Conservation (phyloP, 2,888 invertebrate genomes). For the Drosophila eohydei region DNA sequence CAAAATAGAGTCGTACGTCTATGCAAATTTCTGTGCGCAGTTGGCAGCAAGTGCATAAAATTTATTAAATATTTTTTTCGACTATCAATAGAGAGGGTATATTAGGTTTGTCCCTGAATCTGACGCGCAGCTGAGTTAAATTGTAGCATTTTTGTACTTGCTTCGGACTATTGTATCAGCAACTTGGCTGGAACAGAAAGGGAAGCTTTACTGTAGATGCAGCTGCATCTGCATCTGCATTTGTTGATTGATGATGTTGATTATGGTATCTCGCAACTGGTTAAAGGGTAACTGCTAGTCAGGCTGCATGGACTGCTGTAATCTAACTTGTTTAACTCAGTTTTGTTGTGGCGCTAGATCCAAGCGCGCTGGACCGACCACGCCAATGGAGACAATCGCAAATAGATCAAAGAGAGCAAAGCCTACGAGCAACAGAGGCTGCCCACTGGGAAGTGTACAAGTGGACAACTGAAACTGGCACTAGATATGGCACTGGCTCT, state of each 20-base stretch:
- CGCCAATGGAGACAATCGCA: slow-evolving; percentile 70
- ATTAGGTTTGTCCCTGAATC: too few relatives aligned
- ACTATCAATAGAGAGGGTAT: slow-evolving; percentile 1
- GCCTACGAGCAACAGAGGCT: slow-evolving; percentile 63
- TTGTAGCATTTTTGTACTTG: neutral
- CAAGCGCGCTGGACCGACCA: slow-evolving; percentile 37
- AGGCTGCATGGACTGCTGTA: neutral
- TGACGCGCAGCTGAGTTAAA: neutral
- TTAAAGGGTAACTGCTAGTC: neutral
- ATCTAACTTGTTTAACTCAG: neutral
- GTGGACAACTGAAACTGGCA: slow-evolving; percentile 34
- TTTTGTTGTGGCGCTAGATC: slow-evolving; percentile 57
- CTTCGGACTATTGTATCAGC: neutral
- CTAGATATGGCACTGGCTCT: slow-evolving; percentile 6
- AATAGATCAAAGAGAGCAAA: slow-evolving; percentile 73
- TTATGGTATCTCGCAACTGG: too few relatives aligned
- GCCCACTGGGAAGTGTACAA: slow-evolving; percentile 40
- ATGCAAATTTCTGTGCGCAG: slow-evolving; percentile 65
- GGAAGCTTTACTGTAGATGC: too few relatives aligned
- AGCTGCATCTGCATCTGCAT: too few relatives aligned
- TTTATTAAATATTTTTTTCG: slow-evolving; percentile 53
- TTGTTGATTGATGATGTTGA: neutral
- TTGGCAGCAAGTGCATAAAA: slow-evolving; percentile 70
- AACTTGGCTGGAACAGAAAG: too few relatives aligned
- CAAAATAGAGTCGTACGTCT: slow-evolving; percentile 70